Base-by-base conservation (phyloP, 2,797 vertebrate genomes). In the Cheirogaleus major region DNA sequence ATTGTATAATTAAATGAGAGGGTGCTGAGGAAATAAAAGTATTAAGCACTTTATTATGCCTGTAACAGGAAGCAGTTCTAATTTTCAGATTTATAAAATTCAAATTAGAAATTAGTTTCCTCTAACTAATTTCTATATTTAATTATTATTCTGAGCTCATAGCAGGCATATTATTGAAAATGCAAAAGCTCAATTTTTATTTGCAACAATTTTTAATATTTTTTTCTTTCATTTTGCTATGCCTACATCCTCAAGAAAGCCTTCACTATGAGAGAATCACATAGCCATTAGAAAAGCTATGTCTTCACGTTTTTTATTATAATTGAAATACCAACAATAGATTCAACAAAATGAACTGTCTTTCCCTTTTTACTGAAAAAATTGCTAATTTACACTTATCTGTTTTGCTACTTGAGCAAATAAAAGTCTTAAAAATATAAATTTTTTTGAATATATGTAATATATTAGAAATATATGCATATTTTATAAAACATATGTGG, bases 11-110 rank as follows among this genome's bases (percentile, higher is more conserved):
- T 41, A 94, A 86, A 79, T 73, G 76, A 96, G 57, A 89, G 0
- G 13, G 11, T 89, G 20, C 11, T 72, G 13, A 91, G 69, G 32
- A 93, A 94, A 90, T 75, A n/a, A 78, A 79, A 93, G 32, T 87
- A 91, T 55, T 86, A 76, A 90, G 59, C 12, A 84, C 4, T 38
- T 84, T 80, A 85, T 43, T 89, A 85, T 52, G 25, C 23, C 15
- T 80, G 75, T 70, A 87, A 61, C 3, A 88, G 67, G 32, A 85
- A 95, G 22, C 85, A 61, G 63, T 80, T 91, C 70, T 70, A 61
- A 89, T 84, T 89, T 93, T 81, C 67, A 94, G 30, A 96, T 93
- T 52, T 92, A 52, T 50, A 89, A 38, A 97, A 69, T 50, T 93
- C 59, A 93, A 93, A 82, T 70, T 9, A 63, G 89, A 86, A 84